Evolutionary conservation across 2,113 vertebrate genomes (phyloP).

Genomic region (Grus americana): DNA sequence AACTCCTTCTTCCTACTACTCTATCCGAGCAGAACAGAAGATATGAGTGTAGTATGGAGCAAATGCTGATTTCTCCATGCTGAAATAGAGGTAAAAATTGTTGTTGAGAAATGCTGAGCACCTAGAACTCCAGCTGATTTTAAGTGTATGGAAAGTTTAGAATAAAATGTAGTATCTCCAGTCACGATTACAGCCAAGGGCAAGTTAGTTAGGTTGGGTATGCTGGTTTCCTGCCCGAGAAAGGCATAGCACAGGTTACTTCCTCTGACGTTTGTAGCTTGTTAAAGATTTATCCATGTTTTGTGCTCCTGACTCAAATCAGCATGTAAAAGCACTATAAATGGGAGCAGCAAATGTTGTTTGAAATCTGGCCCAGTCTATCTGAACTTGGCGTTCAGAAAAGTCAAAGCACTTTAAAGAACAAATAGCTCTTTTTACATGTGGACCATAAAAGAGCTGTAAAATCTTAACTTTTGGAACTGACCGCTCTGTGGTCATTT

Average conservation of each 20-base stretch:
- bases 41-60: neutral
- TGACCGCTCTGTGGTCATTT: neutral
- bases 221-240: neutral
- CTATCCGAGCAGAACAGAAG: neutral
- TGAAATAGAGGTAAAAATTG: neutral
- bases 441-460: neutral
- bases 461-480: neutral
- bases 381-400: neutral
- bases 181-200: neutral
- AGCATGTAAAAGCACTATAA: neutral
- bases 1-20: neutral
- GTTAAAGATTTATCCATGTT: slow-evolving; percentile 32
- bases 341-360: neutral
- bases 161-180: neutral
- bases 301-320: neutral
- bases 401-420: neutral
- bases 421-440: neutral
- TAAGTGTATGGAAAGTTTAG: neutral
- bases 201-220: neutral
- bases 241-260: neutral
- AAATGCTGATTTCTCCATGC: neutral
- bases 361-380: neutral
- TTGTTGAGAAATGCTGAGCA: neutral
- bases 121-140: neutral
- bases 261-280: neutral